These are phyloP conservation scores for Prosapia bicincta DNA, from an alignment of 2,888 invertebrate species.

Conservation along the genomic window DNA sequence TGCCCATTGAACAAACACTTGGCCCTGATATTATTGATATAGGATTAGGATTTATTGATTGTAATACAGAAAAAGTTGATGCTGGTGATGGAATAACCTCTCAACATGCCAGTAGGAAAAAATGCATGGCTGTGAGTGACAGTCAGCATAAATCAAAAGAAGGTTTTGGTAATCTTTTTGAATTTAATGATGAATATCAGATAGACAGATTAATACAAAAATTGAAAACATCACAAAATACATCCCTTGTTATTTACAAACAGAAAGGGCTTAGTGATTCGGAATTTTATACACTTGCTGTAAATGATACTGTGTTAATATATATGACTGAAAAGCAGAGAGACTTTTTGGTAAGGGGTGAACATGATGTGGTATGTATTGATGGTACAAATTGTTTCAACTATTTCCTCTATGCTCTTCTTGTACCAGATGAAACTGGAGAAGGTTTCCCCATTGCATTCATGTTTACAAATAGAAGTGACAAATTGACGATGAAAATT, in stretches of 20 bases:
- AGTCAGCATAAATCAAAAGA: neutral
- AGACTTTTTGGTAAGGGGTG: slow-evolving; percentile 36
- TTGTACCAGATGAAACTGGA: slow-evolving; percentile 38
- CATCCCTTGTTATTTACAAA: slow-evolving; percentile 4
- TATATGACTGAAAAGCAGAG: slow-evolving; percentile 40
- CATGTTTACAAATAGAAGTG: slow-evolving; percentile 33
- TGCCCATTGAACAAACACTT: too few relatives aligned
- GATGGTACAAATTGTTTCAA: slow-evolving; percentile 39
- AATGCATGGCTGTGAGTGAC: too few relatives aligned
- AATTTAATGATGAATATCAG: too few relatives aligned
- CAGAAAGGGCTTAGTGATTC: neutral
- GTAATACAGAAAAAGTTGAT: too few relatives aligned
- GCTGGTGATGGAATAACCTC: too few relatives aligned
- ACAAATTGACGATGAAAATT: slow-evolving; percentile 28
- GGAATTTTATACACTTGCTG: neutral
- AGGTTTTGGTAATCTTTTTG: neutral
- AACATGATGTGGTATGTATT: slow-evolving; percentile 38
- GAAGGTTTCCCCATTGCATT: slow-evolving; percentile 35
- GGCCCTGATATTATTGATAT: too few relatives aligned
- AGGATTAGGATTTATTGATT: too few relatives aligned
- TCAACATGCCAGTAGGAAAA: too few relatives aligned
- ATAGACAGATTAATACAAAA: slow-evolving; percentile 36
- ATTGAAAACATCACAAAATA: neutral
- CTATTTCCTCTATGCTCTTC: slow-evolving; percentile 35
- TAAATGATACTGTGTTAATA: slow-evolving; percentile 38